Conservation (phyloP, 2,797 vertebrate genomes). For the Rhabdomys pumilio region DNA sequence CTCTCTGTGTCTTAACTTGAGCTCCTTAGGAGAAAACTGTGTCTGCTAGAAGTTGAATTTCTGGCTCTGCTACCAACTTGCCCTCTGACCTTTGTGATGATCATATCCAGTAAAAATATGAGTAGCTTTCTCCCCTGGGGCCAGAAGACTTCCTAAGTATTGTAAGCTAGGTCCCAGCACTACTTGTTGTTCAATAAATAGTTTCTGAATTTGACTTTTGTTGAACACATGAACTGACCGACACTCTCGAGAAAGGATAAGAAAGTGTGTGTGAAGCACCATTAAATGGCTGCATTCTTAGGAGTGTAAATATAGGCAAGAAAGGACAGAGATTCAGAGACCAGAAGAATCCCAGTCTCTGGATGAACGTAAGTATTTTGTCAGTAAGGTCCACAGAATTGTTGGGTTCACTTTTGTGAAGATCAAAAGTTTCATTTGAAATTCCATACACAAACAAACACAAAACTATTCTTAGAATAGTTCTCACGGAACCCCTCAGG, state of each 20-base stretch:
- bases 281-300: not conserved
- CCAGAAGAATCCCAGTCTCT: conserved; percentile 46
- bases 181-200: conserved; percentile 9
- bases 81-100: conserved; percentile 35
- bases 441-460: conserved; percentile 64
- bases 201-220: conserved; percentile 60
- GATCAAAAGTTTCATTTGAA: conserved; percentile 66
- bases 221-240: conserved; percentile 11
- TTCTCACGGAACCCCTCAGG: conserved; percentile 29
- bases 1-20: conserved; percentile 18
- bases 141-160: conserved; percentile 20
- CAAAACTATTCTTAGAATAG: conserved; percentile 57
- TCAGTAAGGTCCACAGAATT: conserved; percentile 65
- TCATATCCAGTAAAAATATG: conserved; percentile 61
- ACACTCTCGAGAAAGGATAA: conserved; percentile 20
- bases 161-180: conserved; percentile 29
- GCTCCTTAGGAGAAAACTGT: not conserved
- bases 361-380: not conserved
- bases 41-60: not conserved
- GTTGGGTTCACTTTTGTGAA: conserved; percentile 73
- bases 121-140: conserved; percentile 50
- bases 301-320: conserved; percentile 26
- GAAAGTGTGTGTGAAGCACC: not conserved
- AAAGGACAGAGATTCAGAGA: conserved; percentile 17
- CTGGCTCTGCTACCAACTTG: conserved; percentile 41